These are phyloP conservation scores for Molossus molossus DNA, from an alignment of 2,797 vertebrate genomes.

Conservation along the genomic window DNA sequence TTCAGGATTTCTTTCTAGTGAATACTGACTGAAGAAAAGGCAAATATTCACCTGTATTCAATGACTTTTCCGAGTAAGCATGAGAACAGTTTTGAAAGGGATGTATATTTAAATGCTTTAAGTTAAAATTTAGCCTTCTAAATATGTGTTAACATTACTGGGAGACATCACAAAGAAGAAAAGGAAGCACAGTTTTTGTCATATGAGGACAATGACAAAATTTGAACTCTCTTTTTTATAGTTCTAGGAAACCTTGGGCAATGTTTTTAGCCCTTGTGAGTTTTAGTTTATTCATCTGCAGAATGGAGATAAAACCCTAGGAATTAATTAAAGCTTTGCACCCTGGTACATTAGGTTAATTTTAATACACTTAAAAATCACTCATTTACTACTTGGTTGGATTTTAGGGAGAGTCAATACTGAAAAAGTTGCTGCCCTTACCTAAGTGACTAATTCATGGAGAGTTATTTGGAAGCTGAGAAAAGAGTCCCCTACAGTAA, in stretches of 20 bases:
- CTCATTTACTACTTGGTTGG: slow-evolving; percentile 22
- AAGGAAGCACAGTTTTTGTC: background rate
- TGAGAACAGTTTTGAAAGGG: slow-evolving; percentile 55
- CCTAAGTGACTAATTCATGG: background rate
- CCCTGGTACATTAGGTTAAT: slow-evolving; percentile 15
- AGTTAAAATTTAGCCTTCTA: slow-evolving; percentile 56
- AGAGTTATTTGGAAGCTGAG: background rate
- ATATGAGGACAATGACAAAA: background rate
- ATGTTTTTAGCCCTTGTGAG: background rate
- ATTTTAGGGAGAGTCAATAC: background rate
- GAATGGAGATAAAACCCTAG: slow-evolving; percentile 37
- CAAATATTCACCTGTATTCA: slow-evolving; percentile 47
- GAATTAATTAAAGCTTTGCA: background rate
- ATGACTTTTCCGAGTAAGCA: slow-evolving; percentile 69
- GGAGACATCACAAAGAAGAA: background rate
- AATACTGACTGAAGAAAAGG: background rate
- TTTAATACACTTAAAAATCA: slow-evolving; percentile 41
- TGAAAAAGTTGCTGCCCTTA: background rate
- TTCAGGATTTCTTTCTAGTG: background rate
- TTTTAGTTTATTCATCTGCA: slow-evolving; percentile 62
- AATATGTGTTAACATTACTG: slow-evolving; percentile 45
- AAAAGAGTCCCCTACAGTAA: background rate
- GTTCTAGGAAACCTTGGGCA: background rate
- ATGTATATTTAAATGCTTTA: background rate
- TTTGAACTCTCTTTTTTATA: background rate